These are phyloP conservation scores for Mola mola DNA, from an alignment of 2,113 vertebrate genomes.

Conservation along the genomic window DNA sequence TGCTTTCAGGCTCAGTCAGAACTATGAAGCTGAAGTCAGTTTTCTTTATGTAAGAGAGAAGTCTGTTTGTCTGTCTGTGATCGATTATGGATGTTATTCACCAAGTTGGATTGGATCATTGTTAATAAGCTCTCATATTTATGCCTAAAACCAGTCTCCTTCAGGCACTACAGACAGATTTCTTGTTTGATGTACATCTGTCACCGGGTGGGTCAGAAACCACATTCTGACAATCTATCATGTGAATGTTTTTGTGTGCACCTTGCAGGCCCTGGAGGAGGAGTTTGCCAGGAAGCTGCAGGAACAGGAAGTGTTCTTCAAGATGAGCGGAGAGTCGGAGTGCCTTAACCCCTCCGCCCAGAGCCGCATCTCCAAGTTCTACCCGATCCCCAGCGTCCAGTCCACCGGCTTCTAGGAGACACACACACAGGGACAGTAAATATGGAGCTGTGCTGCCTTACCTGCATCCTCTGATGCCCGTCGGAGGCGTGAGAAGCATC, in stretches of 20 bases:
- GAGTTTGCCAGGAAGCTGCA: conserved; percentile 97
- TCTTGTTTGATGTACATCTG: too few relatives aligned
- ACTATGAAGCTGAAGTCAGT: too few relatives aligned
- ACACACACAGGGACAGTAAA: background rate
- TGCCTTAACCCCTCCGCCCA: conserved; percentile 98
- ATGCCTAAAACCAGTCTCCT: too few relatives aligned
- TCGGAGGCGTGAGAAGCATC: background rate
- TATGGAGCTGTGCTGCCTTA: conserved; percentile 58
- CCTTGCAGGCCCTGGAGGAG: conserved; percentile 92
- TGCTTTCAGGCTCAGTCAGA: too few relatives aligned
- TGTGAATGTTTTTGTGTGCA: background rate
- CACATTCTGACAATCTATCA: conserved; percentile 38
- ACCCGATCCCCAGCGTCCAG: conserved; percentile 94
- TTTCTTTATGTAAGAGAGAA: too few relatives aligned
- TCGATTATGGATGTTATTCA: too few relatives aligned
- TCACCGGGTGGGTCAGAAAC: too few relatives aligned
- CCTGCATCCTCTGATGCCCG: conserved; percentile 16
- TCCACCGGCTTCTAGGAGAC: conserved; percentile 85
- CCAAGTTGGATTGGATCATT: too few relatives aligned
- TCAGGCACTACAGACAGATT: too few relatives aligned
- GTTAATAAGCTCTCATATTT: too few relatives aligned
- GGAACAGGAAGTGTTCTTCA: conserved; percentile 99
- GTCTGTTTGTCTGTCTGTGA: too few relatives aligned
- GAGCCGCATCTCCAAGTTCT: conserved; percentile 98
- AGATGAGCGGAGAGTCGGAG: conserved; percentile 98